Evolutionary conservation across 1,140 invertebrate genomes (phyloP), one percentile per base, ranked within the genome.

Genomic region (Paraescarpia echinospica): DNA sequence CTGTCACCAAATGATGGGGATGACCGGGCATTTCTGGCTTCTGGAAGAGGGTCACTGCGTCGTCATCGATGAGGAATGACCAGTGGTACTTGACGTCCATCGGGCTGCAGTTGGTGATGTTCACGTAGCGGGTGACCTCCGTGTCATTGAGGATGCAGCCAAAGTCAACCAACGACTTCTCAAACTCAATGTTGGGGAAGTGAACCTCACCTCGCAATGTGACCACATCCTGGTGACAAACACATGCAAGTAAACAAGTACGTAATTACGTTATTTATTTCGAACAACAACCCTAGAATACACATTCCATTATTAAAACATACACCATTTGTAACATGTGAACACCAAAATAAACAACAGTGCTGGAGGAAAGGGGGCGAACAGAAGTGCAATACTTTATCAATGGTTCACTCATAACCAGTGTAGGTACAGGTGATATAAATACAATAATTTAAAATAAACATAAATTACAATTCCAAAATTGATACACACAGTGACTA

Each of bases 131-230:
- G 1, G 95, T 96, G 0, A 96, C 95, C 92, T 96, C 95, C 6
- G 95, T 96, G 93, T 96, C 95, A 94, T 96, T 96, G n/a, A 96
- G 92, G 59, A 96, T 96, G 93, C 96, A 96, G 12, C 95, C 96
- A 94, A 96, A 96, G 94, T 96, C 95, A 27, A 96, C 93, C 1
- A 94, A 93, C 6, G 93, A 93, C 93, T 95, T 95, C 94, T 96
- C 95, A 94, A 96, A 96, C 91, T 95, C 94, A 41, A 96, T 92
- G 92, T 96, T 96, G 31, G 96, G 96, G 93, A 96, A 96, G 93
- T 96, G 96, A 0, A 96, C 96, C 92, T 96, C 96, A 59, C 96
- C 96, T 92, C 95, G 91, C 90, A 96, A 93, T 1, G 95, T 94
- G 88, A 96, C 94, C 41, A 95, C 95, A 93, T 96, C 96, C 95